Evolutionary conservation across 2,888 invertebrate species (phyloP).

Genomic region (Homarus gammarus): DNA sequence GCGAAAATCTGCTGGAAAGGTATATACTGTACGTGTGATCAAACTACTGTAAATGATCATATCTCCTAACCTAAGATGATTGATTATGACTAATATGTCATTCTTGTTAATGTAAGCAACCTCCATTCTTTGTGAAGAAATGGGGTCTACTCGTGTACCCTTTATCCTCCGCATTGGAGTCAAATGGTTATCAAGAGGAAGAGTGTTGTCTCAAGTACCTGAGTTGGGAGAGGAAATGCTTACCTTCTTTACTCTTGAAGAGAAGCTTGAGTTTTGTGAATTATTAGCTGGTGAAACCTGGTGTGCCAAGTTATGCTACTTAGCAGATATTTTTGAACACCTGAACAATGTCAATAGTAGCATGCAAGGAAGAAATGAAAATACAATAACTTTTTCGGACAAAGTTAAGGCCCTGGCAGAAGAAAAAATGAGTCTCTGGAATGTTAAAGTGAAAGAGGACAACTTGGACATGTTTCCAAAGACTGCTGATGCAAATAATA

Average conservation of each 20-base stretch:
- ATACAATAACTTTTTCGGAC: conserved; percentile 2
- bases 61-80: no score
- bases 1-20: no score
- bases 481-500: background rate
- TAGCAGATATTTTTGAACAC: background rate
- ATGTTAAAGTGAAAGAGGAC: background rate
- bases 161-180: conserved; percentile 13
- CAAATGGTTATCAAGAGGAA: conserved; percentile 31
- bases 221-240: conserved; percentile 28
- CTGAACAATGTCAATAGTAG: background rate
- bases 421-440: background rate
- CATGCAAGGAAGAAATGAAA: conserved; percentile 1
- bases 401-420: background rate
- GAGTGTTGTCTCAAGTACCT: background rate
- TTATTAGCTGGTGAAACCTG: background rate
- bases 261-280: background rate
- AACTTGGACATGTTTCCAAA: background rate
- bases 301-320: conserved; percentile 14
- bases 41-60: no score
- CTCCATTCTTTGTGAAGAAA: conserved; percentile 8
- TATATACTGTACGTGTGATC: no score
- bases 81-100: no score
- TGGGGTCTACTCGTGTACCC: background rate
- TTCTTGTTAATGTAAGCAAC: no score
- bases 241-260: no score